A percentile compares a stretch with the other conserved stretches of the same genome.
phyloP scores from a whole-genome alignment of 1,140 invertebrate species.

The Aethina tumida region DNA sequence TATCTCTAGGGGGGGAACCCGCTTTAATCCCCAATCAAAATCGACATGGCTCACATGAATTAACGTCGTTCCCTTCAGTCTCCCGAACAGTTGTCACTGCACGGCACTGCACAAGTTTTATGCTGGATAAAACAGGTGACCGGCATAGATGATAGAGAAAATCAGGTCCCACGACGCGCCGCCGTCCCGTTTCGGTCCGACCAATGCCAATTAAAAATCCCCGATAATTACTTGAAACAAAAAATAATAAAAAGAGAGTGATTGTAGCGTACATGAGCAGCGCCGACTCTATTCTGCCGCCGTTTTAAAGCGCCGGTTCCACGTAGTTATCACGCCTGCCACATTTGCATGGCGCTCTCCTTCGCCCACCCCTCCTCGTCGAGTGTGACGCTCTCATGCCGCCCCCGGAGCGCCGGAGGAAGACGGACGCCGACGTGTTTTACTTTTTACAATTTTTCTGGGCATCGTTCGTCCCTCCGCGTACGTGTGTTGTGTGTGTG shows the following conservation, averaged over 20 bases:
- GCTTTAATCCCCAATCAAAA: too few relatives aligned
- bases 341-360: conserved; percentile 34
- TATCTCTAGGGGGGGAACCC: too few relatives aligned
- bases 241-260: too few relatives aligned
- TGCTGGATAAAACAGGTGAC: too few relatives aligned
- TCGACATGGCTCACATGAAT: too few relatives aligned
- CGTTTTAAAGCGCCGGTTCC: conserved; percentile 29
- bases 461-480: too few relatives aligned
- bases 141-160: too few relatives aligned
- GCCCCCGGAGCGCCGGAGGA: conserved; percentile 14
- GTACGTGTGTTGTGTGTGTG: too few relatives aligned
- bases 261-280: conserved; percentile 31
- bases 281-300: conserved; percentile 34
- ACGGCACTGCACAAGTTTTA: too few relatives aligned
- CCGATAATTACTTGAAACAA: conserved; percentile 30
- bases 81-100: too few relatives aligned
- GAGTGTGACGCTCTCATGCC: conserved; percentile 15
- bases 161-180: background rate
- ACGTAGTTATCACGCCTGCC: conserved; percentile 35
- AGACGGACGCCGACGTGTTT: conserved; percentile 19
- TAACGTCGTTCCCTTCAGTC: too few relatives aligned
- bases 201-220: conserved; percentile 19
- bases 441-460: conserved; percentile 23
- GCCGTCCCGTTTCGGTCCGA: conserved; percentile 1
- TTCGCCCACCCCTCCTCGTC: conserved; percentile 27